Base-by-base conservation (phyloP, 2,888 invertebrate genomes). In the Hyposoter dolosus region DNA sequence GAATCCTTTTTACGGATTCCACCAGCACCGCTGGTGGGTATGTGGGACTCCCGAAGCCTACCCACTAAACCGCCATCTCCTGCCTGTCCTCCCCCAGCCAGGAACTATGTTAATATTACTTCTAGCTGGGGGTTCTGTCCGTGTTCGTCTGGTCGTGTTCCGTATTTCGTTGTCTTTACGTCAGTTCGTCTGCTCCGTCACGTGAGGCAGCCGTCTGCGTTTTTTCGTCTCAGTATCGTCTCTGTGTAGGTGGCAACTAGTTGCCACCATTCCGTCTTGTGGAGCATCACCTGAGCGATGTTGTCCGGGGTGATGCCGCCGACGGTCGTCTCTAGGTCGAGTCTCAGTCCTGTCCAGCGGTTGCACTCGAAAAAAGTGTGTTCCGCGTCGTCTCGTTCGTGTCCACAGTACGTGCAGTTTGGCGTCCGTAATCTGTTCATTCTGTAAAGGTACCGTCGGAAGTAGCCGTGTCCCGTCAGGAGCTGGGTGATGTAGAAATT, bases 41-140 rank as follows among this genome's bases (percentile, higher is more conserved):
- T 69, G 69, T 79, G 79, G 79, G 79, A 79, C 69, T 79, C 79
- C 79, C 50, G 68, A 45, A 56, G 79, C 79, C 79, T 50, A 79
- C 79, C 79, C 79, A 60, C 60, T 60, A 60, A 60, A 28, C 60
- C 60, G 60, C 28, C 60, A 3, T 19, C 28, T 60, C 60, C 60
- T 60, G 7, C 40, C 17, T 15, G 17, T 35, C 32, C 35, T 28
- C 32, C 35, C 28, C 65, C 65, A 65, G 9, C n/a, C 68, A 45
- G 45, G 28, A 45, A 63, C 47, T 63, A 63, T 5, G 47, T 50
- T 50, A 17, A 6, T n/a, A 50, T 50, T 50, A 40, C 40, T 40
- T 40, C 40, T 40, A 40, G 1, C 40, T 40, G 40, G 40, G 40
- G 40, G 40, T 0, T 3, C 3, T 88, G 3, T 88, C 89, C 0